Evolutionary conservation across 2,888 invertebrate genomes (phyloP), one percentile per base, ranked within the genome.

Genomic region (Onthophagus sagittarius): DNA sequence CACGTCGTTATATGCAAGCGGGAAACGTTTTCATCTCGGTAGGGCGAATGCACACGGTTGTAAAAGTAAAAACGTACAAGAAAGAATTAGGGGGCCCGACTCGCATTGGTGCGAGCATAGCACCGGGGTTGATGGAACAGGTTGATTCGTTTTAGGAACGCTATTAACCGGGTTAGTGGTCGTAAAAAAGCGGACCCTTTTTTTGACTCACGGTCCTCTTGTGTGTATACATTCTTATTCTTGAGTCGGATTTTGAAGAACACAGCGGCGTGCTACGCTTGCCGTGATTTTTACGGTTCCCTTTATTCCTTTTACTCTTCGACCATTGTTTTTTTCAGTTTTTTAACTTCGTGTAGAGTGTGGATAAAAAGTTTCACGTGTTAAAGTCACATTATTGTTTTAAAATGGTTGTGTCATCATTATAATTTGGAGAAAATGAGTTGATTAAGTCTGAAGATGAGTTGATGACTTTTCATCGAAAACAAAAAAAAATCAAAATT

Each of bases 1-100:
- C 71, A 69, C 72, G 65, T 74, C 71, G 71, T 75, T 75, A 73
- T 67, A 67, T 23, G 67, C 67, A 67, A 9, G 32, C 67, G 67
- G 32, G 32, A 31, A 67, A 67, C 32, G 32, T 31, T 23, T 67
- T 32, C 32, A 67, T 67, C 67, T 31, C 63, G 63, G 67, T 23
- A 31, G 67, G 67, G 67, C 32, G 39, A 53, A 53, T 23, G 23
- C 23, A 23, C 39, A 9, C 7, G 39, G 39, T 53, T 53, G 39
- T 53, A 53, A 53, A 23, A 23, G 23, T 23, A 23, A 23, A 23
- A 53, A 53, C 39, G 39, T 53, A 53, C 11, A 53, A 53, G 23
- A 23, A 23, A 23, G 39, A 53, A 53, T 53, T 53, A 53, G 39
- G 39, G 11, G 39, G 23, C 23, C 23, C 23, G 23, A 23, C 23